Evolutionary conservation across 1,140 invertebrate species (phyloP).

Genomic region (Papilio polyxenes): DNA sequence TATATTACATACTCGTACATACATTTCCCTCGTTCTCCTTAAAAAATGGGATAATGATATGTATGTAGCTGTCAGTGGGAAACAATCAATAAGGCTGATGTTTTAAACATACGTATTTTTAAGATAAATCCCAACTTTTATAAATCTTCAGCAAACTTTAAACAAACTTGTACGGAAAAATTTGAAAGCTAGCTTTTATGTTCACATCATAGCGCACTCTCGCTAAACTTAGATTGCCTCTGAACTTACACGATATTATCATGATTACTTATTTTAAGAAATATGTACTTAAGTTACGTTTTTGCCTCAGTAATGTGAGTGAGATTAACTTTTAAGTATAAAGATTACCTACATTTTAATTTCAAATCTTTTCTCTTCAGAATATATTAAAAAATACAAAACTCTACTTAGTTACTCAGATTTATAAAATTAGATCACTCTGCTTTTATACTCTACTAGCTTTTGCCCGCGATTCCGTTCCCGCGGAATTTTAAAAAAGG

Average conservation of each 20-base stretch:
- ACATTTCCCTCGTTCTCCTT: no score
- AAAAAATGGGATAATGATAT: no score
- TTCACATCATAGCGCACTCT: not conserved
- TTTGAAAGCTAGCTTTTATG: not conserved
- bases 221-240: conserved; percentile 3
- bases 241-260: not conserved
- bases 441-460: no score
- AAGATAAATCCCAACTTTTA: not conserved
- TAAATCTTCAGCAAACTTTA: not conserved
- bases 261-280: conserved; percentile 4
- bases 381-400: no score
- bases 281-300: not conserved
- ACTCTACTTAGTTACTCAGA: no score
- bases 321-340: not conserved
- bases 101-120: not conserved
- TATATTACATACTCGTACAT: no score
- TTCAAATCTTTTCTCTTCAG: not conserved
- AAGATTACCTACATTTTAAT: not conserved
- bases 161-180: conserved; percentile 6
- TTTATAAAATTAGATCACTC: no score
- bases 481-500: no score
- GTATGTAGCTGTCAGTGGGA: no score
- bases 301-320: not conserved
- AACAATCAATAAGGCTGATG: not conserved
- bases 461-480: no score